Conservation (phyloP, 2,113 vertebrate species). For the Lonchura striata region DNA sequence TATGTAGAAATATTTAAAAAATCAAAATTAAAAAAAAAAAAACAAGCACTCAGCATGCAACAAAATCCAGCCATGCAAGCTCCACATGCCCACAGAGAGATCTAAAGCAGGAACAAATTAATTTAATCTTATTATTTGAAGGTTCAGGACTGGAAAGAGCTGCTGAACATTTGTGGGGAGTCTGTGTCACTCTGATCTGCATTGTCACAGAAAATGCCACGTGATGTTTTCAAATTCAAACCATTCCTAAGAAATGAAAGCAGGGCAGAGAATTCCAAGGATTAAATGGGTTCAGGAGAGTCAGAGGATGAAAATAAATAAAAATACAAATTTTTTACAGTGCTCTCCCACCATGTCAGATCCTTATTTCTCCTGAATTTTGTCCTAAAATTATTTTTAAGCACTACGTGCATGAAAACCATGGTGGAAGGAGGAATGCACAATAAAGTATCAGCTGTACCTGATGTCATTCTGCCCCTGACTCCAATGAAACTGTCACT, state of each 20-base stretch:
- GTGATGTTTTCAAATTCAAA: slow-evolving; percentile 61
- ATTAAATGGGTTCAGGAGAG: slow-evolving; percentile 11
- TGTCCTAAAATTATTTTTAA: neutral
- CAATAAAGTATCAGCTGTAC: neutral
- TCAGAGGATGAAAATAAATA: slow-evolving; percentile 23
- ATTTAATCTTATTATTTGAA: slow-evolving; percentile 66
- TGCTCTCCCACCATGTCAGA: neutral
- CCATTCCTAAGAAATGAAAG: slow-evolving; percentile 65
- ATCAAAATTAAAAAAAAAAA: neutral
- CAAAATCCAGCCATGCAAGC: neutral
- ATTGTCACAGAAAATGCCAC: slow-evolving; percentile 57
- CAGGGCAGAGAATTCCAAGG: slow-evolving; percentile 8
- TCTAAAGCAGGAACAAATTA: slow-evolving; percentile 69
- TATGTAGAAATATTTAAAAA: neutral
- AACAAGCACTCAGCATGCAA: neutral
- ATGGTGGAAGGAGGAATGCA: neutral
- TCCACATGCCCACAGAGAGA: slow-evolving; percentile 54
- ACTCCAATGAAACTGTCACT: neutral
- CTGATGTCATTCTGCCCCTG: neutral
- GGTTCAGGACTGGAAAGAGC: slow-evolving; percentile 53
- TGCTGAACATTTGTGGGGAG: slow-evolving; percentile 29
- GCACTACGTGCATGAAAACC: neutral
- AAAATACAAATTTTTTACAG: neutral
- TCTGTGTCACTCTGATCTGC: slow-evolving; percentile 69
- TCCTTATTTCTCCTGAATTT: neutral